Evolutionary conservation across 2,113 vertebrate species (phyloP), one percentile per base, ranked within the genome.

Genomic region (Illadopsis cleaveri): DNA sequence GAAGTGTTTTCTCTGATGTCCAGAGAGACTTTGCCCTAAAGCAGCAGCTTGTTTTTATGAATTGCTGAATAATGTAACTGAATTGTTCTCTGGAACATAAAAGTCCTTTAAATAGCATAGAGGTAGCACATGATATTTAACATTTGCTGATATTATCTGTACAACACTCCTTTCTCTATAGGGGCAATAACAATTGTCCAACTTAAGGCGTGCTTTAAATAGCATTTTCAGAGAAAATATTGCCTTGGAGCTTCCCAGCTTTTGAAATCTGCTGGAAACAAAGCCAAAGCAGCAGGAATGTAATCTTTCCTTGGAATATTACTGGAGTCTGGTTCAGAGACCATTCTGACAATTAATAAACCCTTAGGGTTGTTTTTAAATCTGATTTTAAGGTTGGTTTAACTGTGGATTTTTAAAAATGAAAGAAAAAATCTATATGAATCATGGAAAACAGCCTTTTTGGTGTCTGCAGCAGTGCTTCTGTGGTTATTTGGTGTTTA

Each of bases 131-230:
- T 92, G 96, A 81, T 93, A 93, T 93, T 96, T 97, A 97, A 97
- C 92, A 94, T 96, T 96, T 95, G 68, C 92, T 95, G 94, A 66
- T 96, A 90, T 81, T 92, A 97, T 96, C 94, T 96, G 90, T 73
- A 54, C 71, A 92, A 88, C 82, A 45, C 71, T 90, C 16, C 6
- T 93, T 96, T 95, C 96, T 92, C 90, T 94, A 90, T 95, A 95
- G 83, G 86, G 51, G 80, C 69, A 68, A 16, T 69, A 96, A 86
- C 86, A 96, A 86, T 83, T 94, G 76, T 58, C 72, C 64, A 28
- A 62, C 69, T 60, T 62, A 24, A 88, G 66, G 76, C 31, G 2
- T 31, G 69, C 77, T 96, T 94, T 84, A 92, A 95, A 94, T 86
- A 91, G 65, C 30, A 12, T 86, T 89, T 94, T n/a, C 53, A 89